Evolutionary conservation across 1,140 invertebrate species (phyloP), one percentile per base, ranked within the genome.

Genomic region (Eumaeus atala): DNA sequence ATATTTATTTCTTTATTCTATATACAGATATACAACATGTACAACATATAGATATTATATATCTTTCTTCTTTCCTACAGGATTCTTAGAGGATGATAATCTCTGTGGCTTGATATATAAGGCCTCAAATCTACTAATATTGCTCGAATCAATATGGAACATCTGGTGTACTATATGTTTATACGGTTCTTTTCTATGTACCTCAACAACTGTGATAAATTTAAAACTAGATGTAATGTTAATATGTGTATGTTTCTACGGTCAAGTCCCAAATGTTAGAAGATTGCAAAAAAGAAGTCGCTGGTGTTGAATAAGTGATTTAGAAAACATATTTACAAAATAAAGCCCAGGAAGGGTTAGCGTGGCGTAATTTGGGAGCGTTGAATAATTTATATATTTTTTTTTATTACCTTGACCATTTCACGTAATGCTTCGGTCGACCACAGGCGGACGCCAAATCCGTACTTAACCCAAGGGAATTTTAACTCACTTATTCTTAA

Each of bases 391-490:
- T 77, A 82, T 80, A 83, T 61, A 77, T 66, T 72, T 74, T 72
- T 70, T 28, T 72, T 71, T 62, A 78, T 86, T 86, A 86, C 83
- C 83, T 86, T 86, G 79, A 86, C 80, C 80, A 84, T 86, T 84
- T 84, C 80, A 86, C 77, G 77, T 64, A 76, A 76, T 76, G 71
- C 66, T 70, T 70, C 67, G 55, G 74, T 70, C 70, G 61, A 71
- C 72, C 60, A 65, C 69, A 65, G 70, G 59, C 66, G 65, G 63
- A 72, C 64, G 66, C 67, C 72, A 69, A 68, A 66, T 68, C 70
- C 68, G 51, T 66, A 69, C 62, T 72, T 71, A 60, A 75, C 71
- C 71, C 70, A 57, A 72, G 62, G 61, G 61, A 61, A 70, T 70
- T 67, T 71, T 72, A 69, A 76, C 59, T 64, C 78, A 80, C 71